phyloP scores from a whole-genome alignment of 2,888 invertebrate genomes.

The Ormia ochracea region DNA sequence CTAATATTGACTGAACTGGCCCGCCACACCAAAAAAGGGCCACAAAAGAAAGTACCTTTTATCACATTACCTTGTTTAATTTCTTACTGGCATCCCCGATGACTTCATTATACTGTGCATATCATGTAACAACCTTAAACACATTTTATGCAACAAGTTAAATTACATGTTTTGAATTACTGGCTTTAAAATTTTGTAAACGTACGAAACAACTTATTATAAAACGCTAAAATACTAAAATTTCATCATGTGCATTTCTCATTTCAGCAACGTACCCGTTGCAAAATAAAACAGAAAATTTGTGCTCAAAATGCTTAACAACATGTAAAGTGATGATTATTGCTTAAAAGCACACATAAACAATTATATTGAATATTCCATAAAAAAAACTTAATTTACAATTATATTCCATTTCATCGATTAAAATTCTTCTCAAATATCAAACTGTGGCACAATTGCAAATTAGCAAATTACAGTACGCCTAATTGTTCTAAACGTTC shows the following conservation, averaged over 20 bases:
- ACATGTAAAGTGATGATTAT: neutral
- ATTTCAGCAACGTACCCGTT: neutral
- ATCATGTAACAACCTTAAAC: neutral
- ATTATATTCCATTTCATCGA: constrained; percentile 7
- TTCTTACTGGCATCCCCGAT: too few relatives aligned
- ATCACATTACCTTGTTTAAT: too few relatives aligned
- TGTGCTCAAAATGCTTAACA: neutral
- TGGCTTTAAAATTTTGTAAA: neutral
- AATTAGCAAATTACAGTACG: constrained; percentile 66
- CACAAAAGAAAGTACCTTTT: too few relatives aligned
- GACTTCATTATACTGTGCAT: too few relatives aligned
- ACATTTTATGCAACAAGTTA: neutral
- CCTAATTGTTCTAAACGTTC: constrained; percentile 71
- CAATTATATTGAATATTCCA: neutral
- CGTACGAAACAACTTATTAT: neutral
- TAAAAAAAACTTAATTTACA: neutral
- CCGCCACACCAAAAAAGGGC: too few relatives aligned
- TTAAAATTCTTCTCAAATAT: constrained; percentile 39
- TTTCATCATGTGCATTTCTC: neutral
- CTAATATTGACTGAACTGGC: too few relatives aligned
- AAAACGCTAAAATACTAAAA: neutral
- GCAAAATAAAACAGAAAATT: neutral
- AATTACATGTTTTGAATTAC: neutral
- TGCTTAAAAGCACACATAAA: neutral
- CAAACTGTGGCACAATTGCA: constrained; percentile 2